These are phyloP conservation scores for Epinephelus cyanopodus DNA, from an alignment of 2,113 vertebrate genomes.

Conservation along the genomic window DNA sequence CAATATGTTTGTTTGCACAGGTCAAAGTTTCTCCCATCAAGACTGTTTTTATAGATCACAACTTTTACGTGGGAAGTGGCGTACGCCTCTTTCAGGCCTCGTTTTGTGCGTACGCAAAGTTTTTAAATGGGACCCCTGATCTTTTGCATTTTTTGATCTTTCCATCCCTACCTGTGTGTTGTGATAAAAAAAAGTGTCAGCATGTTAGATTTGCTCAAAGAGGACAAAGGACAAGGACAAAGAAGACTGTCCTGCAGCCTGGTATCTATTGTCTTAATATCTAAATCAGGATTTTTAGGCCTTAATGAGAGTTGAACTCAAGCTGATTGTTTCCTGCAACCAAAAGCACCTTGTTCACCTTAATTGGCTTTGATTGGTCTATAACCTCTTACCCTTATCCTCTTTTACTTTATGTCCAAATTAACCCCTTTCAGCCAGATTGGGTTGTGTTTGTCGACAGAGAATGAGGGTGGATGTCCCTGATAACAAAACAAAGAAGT, in stretches of 20 bases:
- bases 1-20: too few relatives aligned
- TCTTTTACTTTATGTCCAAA: conserved; percentile 54
- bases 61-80: too few relatives aligned
- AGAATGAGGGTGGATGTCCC: conserved; percentile 19
- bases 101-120: too few relatives aligned
- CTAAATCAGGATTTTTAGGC: conserved; percentile 64
- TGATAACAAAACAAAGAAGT: conserved; percentile 60
- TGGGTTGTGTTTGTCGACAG: conserved; percentile 45
- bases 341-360: conserved; percentile 52
- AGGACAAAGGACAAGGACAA: conserved; percentile 44
- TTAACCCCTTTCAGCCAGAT: conserved; percentile 48
- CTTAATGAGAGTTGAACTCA: conserved; percentile 72
- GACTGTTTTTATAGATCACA: too few relatives aligned
- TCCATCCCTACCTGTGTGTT: conserved; percentile 15
- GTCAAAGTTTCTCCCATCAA: too few relatives aligned
- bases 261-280: conserved; percentile 60
- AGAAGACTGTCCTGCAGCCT: conserved; percentile 39
- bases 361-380: conserved; percentile 65
- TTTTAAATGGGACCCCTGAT: too few relatives aligned
- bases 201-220: conserved; percentile 54
- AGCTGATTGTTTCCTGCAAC: conserved; percentile 61
- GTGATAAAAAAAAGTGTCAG: conserved; percentile 57
- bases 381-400: conserved; percentile 56
- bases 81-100: too few relatives aligned
- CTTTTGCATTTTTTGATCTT: too few relatives aligned